These are phyloP conservation scores for Temnothorax ravouxi DNA, from an alignment of 2,888 invertebrate genomes.

Conservation along the genomic window DNA sequence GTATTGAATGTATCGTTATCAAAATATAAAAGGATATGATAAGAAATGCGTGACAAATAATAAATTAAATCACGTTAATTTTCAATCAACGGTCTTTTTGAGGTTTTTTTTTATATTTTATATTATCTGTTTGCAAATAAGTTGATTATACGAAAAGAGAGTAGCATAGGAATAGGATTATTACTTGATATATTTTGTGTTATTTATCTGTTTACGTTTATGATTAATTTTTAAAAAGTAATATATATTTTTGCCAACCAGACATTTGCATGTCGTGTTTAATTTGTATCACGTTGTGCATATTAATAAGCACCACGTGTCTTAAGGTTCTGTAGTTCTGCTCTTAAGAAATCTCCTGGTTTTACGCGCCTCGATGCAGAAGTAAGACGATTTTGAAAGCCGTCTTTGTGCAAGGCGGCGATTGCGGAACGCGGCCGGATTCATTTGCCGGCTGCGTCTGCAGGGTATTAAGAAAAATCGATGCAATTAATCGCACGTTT, in stretches of 20 bases:
- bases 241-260: background rate
- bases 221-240: background rate
- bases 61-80: background rate
- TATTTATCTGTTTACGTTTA: background rate
- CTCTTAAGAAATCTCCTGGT: conserved; percentile 13
- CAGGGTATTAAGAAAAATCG: conserved; percentile 45
- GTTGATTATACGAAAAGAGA: background rate
- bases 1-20: too few relatives aligned
- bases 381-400: conserved; percentile 21
- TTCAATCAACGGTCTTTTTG: background rate
- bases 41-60: background rate
- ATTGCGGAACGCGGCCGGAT: conserved; percentile 8
- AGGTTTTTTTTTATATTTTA: background rate
- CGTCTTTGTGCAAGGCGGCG: conserved; percentile 23
- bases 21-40: background rate
- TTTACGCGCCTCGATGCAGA: background rate
- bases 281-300: background rate
- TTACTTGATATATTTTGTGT: background rate
- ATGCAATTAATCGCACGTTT: conserved; percentile 68
- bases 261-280: background rate
- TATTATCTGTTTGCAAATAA: background rate
- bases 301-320: background rate
- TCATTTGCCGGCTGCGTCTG: conserved; percentile 45
- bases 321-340: background rate
- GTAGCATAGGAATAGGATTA: background rate